A percentile compares a stretch with the other conserved stretches of the same genome.
phyloP scores from a whole-genome alignment of 2,797 vertebrate species.

The Taenioides sp. region DNA sequence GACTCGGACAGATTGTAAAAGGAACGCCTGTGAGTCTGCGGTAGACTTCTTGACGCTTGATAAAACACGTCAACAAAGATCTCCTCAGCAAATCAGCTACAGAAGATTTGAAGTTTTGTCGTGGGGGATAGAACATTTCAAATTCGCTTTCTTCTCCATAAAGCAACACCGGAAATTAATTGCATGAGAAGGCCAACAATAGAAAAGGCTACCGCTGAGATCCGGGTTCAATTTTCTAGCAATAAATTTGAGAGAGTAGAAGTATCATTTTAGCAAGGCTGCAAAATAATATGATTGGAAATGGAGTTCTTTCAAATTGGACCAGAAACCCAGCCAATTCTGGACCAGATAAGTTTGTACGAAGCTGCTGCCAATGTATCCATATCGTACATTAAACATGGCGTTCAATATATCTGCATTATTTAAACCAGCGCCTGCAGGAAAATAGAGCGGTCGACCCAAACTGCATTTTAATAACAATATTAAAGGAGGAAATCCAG shows the following conservation, averaged over 20 bases:
- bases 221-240: constrained; percentile 40
- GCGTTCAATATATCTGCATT: constrained; percentile 51
- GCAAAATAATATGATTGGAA: constrained; percentile 13
- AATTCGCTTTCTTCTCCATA: constrained; percentile 20
- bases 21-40: too few species aligned
- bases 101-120: constrained; percentile 7
- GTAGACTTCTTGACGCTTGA: neutral
- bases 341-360: constrained; percentile 41
- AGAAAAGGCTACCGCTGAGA: constrained; percentile 9
- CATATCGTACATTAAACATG: constrained; percentile 62
- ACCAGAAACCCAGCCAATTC: constrained; percentile 32
- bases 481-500: constrained; percentile 40
- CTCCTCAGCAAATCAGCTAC: neutral
- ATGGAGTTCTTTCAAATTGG: constrained; percentile 6
- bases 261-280: constrained; percentile 24
- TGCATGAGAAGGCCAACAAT: constrained; percentile 33
- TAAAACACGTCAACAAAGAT: constrained; percentile 16
- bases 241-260: constrained; percentile 29
- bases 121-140: constrained; percentile 6
- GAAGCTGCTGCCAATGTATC: constrained; percentile 51
- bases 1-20: constrained; percentile 34
- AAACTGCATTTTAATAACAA: constrained; percentile 32
- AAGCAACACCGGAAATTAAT: constrained; percentile 21
- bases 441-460: constrained; percentile 18
- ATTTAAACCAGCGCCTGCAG: constrained; percentile 48